A percentile compares a stretch with the other conserved stretches of the same genome.
Evolutionary conservation across 2,113 vertebrate genomes (phyloP).

Genomic region (Natator depressus): DNA sequence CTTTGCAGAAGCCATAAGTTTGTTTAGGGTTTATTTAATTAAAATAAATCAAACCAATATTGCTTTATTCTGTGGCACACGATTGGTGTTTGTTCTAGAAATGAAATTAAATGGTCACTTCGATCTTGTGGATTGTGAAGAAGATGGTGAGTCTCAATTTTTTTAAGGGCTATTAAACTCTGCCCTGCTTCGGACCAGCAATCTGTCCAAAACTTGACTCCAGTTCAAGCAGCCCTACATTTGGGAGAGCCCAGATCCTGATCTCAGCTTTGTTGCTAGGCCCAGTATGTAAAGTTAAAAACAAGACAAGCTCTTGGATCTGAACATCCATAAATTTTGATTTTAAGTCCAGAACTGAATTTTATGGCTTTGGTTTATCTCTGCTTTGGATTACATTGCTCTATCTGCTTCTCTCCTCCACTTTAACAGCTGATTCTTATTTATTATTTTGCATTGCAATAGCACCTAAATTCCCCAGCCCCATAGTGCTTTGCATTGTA

Average conservation of each 20-base stretch:
- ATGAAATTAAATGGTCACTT: neutral
- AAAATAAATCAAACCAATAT: neutral
- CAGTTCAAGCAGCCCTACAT: neutral
- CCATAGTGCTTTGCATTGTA: neutral
- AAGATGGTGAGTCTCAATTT: neutral
- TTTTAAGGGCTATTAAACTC: slow-evolving; percentile 36
- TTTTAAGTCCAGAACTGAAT: neutral
- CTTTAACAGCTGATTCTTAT: neutral
- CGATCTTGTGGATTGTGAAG: neutral
- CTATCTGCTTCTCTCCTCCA: neutral
- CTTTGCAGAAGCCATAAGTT: neutral
- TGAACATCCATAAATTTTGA: neutral
- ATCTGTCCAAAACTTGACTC: neutral
- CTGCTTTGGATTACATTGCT: neutral
- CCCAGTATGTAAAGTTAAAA: neutral
- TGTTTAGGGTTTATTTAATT: neutral
- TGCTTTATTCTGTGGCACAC: neutral
- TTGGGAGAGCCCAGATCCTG: slow-evolving; percentile 23
- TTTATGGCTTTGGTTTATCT: neutral
- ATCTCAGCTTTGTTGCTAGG: neutral
- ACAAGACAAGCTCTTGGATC: neutral
- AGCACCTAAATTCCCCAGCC: neutral
- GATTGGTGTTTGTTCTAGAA: neutral
- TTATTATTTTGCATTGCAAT: neutral
- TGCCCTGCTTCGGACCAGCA: slow-evolving; percentile 54